Evolutionary conservation across 2,113 vertebrate species (phyloP), one percentile per base, ranked within the genome.

Genomic region (Vidua chalybeata): DNA sequence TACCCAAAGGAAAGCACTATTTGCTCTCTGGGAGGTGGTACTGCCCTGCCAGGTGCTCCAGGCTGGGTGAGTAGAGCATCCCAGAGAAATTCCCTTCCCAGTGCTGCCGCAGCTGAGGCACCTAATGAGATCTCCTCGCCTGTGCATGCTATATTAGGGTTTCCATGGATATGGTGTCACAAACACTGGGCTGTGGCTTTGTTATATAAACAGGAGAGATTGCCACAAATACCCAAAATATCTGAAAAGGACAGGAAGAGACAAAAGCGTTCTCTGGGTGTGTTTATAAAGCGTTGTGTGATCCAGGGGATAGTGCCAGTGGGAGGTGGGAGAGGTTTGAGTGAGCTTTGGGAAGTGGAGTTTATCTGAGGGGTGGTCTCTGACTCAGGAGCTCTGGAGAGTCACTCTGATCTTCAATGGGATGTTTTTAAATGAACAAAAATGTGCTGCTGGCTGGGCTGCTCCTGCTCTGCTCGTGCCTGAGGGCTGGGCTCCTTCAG

Each of bases 141-240:
- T 95, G 92, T 94, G 96, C 93, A 73, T 95, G 96, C 96, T 97
- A 97, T 96, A 97, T 97, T 96, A 95, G 95, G 95, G 96, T 97
- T 97, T 94, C 96, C 96, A 97, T 97, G 96, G 96, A 93, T 97
- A 97, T 97, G 88, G 93, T 95, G 80, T 85, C 88, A 94, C 96
- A 95, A 94, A 96, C 96, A 96, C 73, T 80, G 96, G 96, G 95
- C 96, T 96, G 83, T 93, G 96, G 76, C 96, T 97, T 95, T 96
- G 96, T 97, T 97, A 97, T 81, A 97, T 96, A 97, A 97, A 96
- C 96, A 96, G 94, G 96, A 97, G 96, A 95, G 95, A 96, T 96
- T 96, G 96, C 95, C 95, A 96, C 96, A 81, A 93, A 86, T 31
- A 84, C 88, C 88, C 90, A 27, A 96, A 96, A 96, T 96, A 93